These are phyloP conservation scores for Ceratina australensis DNA, from an alignment of 1,140 invertebrate species.

Conservation along the genomic window DNA sequence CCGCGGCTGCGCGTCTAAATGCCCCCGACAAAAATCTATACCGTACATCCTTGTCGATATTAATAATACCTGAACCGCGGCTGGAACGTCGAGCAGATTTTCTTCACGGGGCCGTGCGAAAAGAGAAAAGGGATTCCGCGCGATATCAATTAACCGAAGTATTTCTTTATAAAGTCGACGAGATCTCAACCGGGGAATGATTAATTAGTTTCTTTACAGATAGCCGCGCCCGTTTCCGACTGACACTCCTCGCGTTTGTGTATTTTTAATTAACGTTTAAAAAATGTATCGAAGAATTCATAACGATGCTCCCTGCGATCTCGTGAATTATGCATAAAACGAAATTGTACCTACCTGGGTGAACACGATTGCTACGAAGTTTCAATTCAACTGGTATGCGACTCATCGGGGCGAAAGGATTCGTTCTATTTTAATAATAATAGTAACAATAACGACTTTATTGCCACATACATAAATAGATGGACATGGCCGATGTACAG, in stretches of 20 bases:
- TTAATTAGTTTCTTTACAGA: too few relatives aligned
- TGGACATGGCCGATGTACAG: slow-evolving; percentile 67
- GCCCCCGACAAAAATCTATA: slow-evolving; percentile 1
- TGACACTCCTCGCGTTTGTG: too few relatives aligned
- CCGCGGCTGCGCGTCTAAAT: background rate
- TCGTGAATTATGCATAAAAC: background rate
- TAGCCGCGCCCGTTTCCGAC: too few relatives aligned
- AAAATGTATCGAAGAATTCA: too few relatives aligned
- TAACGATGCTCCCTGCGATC: too few relatives aligned
- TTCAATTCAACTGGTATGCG: too few relatives aligned
- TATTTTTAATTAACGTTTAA: too few relatives aligned
- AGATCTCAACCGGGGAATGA: background rate
- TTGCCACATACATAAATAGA: slow-evolving; percentile 68
- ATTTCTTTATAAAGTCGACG: background rate
- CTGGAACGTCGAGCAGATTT: background rate
- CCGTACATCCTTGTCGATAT: background rate
- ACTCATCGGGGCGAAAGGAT: background rate
- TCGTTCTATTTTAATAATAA: slow-evolving; percentile 55
- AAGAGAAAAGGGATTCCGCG: background rate
- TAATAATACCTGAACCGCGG: background rate
- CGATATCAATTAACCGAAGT: background rate
- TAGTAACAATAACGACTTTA: slow-evolving; percentile 67
- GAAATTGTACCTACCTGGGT: slow-evolving; percentile 20
- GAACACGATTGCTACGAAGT: too few relatives aligned
- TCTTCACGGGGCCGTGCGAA: too few relatives aligned